Conservation (phyloP, 2,888 invertebrate genomes). For the Helicoverpa assulta region DNA sequence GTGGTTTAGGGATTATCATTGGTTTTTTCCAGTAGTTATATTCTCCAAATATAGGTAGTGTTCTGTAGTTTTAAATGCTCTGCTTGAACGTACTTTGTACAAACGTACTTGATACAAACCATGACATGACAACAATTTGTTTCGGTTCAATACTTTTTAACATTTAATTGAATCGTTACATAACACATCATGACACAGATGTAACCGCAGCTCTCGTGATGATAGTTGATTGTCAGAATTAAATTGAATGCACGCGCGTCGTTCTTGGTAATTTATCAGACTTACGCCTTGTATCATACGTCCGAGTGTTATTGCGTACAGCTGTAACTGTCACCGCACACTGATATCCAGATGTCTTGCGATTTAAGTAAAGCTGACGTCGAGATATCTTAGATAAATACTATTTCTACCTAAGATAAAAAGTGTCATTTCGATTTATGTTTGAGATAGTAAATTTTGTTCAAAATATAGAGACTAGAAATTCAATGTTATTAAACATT, state of each 20-base stretch:
- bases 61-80: too few relatives aligned
- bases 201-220: constrained; percentile 54
- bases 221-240: constrained; percentile 79
- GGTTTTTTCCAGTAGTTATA: too few relatives aligned
- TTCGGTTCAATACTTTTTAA: constrained; percentile 32
- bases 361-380: constrained; percentile 16
- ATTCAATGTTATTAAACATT: constrained; percentile 17
- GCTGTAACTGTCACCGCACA: constrained; percentile 42
- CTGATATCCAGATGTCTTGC: constrained; percentile 29
- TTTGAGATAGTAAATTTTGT: constrained; percentile 15
- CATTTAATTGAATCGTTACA: constrained; percentile 50
- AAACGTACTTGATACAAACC: neutral
- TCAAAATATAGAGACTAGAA: constrained; percentile 3
- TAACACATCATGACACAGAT: constrained; percentile 39
- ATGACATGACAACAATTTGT: constrained; percentile 24
- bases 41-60: too few relatives aligned
- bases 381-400: constrained; percentile 29
- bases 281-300: constrained; percentile 49
- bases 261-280: constrained; percentile 73
- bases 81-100: too few relatives aligned
- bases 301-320: constrained; percentile 53
- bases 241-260: constrained; percentile 78
- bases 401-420: constrained; percentile 23
- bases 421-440: constrained; percentile 3
- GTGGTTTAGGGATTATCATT: too few relatives aligned